Conservation (phyloP, 2,113 vertebrate species). For the Cyanoramphus novaezelandiae region DNA sequence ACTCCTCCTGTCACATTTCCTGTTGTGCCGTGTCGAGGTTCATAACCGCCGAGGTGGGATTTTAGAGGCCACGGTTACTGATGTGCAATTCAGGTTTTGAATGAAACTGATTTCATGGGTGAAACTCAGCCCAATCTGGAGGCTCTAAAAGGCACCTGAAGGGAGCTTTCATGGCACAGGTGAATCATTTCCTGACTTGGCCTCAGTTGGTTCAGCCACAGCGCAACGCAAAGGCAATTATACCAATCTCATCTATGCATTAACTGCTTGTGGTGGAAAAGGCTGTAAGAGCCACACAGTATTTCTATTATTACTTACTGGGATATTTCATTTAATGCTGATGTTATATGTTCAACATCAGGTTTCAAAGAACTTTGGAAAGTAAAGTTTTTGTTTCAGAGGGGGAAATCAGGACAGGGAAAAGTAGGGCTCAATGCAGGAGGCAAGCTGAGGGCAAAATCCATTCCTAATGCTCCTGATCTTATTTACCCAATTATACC, state of each 20-base stretch:
- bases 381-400: background rate
- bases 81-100: background rate
- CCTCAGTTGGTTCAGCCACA: background rate
- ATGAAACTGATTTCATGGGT: background rate
- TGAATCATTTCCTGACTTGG: background rate
- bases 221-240: background rate
- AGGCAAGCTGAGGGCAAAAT: background rate
- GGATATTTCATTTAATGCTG: background rate
- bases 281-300: accelerated
- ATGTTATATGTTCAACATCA: background rate
- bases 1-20: background rate
- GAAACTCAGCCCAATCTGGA: background rate
- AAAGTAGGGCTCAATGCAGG: background rate
- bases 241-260: background rate
- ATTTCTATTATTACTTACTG: background rate
- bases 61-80: background rate
- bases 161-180: background rate
- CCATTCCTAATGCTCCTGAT: background rate
- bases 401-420: background rate
- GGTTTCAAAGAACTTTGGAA: background rate
- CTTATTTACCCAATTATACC: background rate
- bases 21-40: conserved; percentile 44
- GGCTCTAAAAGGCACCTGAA: background rate
- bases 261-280: background rate
- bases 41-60: background rate